Conservation (phyloP, 2,113 vertebrate genomes). For the Mustela nigripes region DNA sequence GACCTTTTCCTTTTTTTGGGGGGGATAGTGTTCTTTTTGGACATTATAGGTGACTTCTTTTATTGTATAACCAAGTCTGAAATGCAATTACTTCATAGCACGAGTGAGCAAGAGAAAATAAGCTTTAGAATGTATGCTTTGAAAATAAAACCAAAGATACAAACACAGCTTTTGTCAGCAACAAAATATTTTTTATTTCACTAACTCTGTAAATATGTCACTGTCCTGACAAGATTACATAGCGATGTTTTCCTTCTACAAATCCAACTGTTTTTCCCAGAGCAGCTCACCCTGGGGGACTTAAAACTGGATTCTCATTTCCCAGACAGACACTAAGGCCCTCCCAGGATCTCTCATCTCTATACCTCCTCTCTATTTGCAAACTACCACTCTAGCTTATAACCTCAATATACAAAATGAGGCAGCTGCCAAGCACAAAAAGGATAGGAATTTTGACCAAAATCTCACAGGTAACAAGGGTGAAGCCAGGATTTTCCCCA, state of each 20-base stretch:
- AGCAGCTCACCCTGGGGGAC: background rate
- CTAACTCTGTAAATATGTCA: background rate
- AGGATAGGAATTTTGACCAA: background rate
- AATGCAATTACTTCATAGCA: conserved; percentile 18
- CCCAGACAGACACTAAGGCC: background rate
- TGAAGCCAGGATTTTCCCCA: background rate
- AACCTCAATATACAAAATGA: background rate
- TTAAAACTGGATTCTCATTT: background rate
- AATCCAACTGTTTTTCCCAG: background rate
- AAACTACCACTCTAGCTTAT: background rate
- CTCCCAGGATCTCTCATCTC: background rate
- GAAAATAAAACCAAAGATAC: conserved; percentile 46
- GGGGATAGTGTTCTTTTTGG: background rate
- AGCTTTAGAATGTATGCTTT: conserved; percentile 13
- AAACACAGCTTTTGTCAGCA: conserved; percentile 32
- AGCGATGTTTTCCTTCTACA: conserved; percentile 1
- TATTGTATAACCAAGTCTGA: background rate
- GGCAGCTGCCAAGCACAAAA: background rate
- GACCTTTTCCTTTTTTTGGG: background rate
- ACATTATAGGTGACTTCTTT: conserved; percentile 18
- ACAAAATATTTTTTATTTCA: conserved; percentile 48
- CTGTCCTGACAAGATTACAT: background rate
- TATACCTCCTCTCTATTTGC: background rate
- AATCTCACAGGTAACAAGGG: background rate
- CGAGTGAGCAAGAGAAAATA: background rate